Evolutionary conservation across 53 echinoderm and acorn worm species (phyloP).

Genomic region (Paracentrotus lividus): DNA sequence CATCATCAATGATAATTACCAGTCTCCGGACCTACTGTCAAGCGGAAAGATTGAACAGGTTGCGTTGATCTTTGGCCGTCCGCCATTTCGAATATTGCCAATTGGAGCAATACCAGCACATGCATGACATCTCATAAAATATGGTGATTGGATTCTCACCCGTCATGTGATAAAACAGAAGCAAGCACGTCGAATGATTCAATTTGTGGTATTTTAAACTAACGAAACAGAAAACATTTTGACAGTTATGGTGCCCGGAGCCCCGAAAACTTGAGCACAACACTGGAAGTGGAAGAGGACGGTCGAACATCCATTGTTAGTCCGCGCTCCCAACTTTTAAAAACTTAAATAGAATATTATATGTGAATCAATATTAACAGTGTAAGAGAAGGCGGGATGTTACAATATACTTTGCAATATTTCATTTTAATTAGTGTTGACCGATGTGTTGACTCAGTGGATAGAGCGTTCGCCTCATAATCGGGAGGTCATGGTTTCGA

Average conservation of each 20-base stretch:
- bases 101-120: slow-evolving; percentile 44
- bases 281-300: not conserved
- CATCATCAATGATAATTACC: slow-evolving; percentile 40
- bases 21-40: slow-evolving; percentile 32
- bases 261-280: not conserved
- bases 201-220: slow-evolving; percentile 7
- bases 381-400: no score
- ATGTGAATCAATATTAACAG: no score
- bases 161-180: slow-evolving; percentile 24
- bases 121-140: not conserved
- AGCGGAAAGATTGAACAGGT: slow-evolving; percentile 40
- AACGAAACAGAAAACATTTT: not conserved
- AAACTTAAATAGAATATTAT: no score
- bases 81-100: slow-evolving; percentile 50
- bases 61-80: slow-evolving; percentile 20
- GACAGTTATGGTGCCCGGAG: not conserved
- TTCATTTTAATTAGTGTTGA: no score
- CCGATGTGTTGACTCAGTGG: no score
- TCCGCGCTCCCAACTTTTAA: no score
- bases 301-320: not conserved
- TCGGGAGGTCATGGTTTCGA: no score
- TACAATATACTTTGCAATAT: no score
- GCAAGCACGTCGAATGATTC: not conserved
- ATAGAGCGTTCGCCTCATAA: no score
- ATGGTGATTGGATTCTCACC: not conserved